Evolutionary conservation across 2,888 invertebrate genomes (phyloP).

Genomic region (Criorhina ranunculi): DNA sequence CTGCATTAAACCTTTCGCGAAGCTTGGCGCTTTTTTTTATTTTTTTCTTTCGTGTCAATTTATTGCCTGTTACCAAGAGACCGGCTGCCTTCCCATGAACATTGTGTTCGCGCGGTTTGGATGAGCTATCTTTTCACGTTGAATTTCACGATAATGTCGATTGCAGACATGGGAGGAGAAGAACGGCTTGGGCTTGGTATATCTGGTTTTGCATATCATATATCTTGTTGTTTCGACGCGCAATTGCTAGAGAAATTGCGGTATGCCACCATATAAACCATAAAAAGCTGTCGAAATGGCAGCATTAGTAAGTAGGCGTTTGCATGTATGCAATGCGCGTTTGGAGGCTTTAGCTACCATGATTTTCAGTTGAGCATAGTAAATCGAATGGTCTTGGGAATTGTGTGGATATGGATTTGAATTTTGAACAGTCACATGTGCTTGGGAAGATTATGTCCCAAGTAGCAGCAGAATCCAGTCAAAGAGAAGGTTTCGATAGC

Average conservation of each 20-base stretch:
- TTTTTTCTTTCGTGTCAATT: slow-evolving; percentile 57
- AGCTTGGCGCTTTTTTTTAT: slow-evolving; percentile 28
- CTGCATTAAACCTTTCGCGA: slow-evolving; percentile 42
- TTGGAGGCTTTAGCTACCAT: slow-evolving; percentile 4
- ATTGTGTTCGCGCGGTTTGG: slow-evolving; percentile 50
- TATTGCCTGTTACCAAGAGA: slow-evolving; percentile 57
- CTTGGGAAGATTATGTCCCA: background rate
- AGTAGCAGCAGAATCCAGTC: background rate
- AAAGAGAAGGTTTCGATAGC: background rate
- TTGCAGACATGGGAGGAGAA: background rate
- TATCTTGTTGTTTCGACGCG: slow-evolving; percentile 54
- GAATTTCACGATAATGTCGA: slow-evolving; percentile 10
- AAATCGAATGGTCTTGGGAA: background rate
- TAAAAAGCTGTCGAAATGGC: slow-evolving; percentile 70
- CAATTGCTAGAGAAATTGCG: slow-evolving; percentile 64
- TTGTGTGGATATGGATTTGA: slow-evolving; percentile 1
- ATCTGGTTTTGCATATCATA: slow-evolving; percentile 67
- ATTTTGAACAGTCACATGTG: background rate
- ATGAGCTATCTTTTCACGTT: slow-evolving; percentile 60
- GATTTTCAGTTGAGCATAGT: slow-evolving; percentile 2
- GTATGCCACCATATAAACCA: slow-evolving; percentile 57
- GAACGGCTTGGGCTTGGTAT: slow-evolving; percentile 36
- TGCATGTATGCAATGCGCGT: slow-evolving; percentile 45
- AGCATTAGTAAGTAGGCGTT: slow-evolving; percentile 60
- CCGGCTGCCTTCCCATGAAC: slow-evolving; percentile 62